Percentiles rank a stretch among this genome's conserved stretches.
phyloP scores from a whole-genome alignment of 1,140 invertebrate genomes.

The Lerema accius region DNA sequence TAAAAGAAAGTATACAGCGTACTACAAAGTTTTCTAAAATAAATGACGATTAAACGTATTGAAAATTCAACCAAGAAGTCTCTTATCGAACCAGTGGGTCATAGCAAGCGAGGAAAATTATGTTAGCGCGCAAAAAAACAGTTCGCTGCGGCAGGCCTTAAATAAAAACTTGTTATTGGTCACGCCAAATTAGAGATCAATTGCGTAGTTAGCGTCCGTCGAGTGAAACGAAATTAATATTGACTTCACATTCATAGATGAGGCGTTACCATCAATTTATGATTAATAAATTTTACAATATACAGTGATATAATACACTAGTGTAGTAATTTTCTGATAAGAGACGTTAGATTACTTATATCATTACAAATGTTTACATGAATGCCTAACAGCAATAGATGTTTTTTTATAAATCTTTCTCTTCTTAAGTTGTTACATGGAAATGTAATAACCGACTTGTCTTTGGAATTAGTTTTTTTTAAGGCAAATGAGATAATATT shows the following conservation, averaged over 20 bases:
- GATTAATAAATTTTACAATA: too few relatives aligned
- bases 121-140: conserved; percentile 3
- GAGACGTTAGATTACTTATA: background rate
- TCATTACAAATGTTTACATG: background rate
- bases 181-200: conserved; percentile 14
- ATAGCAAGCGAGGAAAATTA: background rate
- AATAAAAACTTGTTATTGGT: conserved; percentile 16
- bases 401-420: too few relatives aligned
- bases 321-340: background rate
- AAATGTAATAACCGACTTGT: too few relatives aligned
- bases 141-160: background rate
- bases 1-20: too few relatives aligned
- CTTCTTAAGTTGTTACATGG: too few relatives aligned
- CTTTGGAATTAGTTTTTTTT: too few relatives aligned
- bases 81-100: background rate
- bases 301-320: background rate
- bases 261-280: too few relatives aligned
- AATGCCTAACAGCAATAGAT: too few relatives aligned
- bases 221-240: background rate
- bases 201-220: conserved; percentile 15
- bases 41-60: too few relatives aligned
- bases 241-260: background rate
- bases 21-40: too few relatives aligned
- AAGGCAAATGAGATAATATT: too few relatives aligned
- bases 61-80: background rate